Evolutionary conservation across 2,888 invertebrate species (phyloP), one percentile per base, ranked within the genome.

Genomic region (Chaitophorus viminalis): DNA sequence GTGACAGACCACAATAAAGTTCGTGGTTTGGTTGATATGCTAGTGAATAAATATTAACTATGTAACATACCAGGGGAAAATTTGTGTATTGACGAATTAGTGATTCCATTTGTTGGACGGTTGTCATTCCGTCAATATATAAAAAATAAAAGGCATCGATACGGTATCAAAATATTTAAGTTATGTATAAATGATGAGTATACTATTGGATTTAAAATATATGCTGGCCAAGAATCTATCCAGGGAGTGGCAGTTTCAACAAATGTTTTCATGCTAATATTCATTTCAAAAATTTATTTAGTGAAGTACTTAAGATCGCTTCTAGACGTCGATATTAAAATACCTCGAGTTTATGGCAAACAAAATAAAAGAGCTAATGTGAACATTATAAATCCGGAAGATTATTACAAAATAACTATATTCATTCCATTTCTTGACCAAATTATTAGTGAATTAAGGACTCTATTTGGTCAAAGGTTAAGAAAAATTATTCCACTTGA

Each of bases 91-190:
- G 90, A 90, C 79, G 89, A 90, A 86, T 90, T 89, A 72, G 83
- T 90, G 85, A 78, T 90, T 33, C 83, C 90, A 54, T 90, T 90
- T 86, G 90, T 90, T 89, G 90, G 89, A 25, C 70, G 89, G 36
- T 78, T 90, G 60, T 39, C 82, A 52, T 90, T 90, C 87, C 36
- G 36, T 39, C 36, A 39, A 39, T 39, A 39, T 6, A 39, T 39
- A 39, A 39, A 39, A 39, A 39, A 89, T 6, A 90, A 90, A 84
- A 82, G 90, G 70, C 86, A 89, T 87, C 89, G 89, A 33, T 90
- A 90, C 88, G 90, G 90, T 11, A 89, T 90, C 87, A 90, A 90
- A 89, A 78, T 90, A 29, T 90, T 89, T 78, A 88, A 90, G 52
- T 65, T 89, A 33, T 75, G 46, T 46, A 75, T 75, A 46, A 75